Conservation (phyloP, 1,140 invertebrate species). For the Dendrolimus kikuchii region DNA sequence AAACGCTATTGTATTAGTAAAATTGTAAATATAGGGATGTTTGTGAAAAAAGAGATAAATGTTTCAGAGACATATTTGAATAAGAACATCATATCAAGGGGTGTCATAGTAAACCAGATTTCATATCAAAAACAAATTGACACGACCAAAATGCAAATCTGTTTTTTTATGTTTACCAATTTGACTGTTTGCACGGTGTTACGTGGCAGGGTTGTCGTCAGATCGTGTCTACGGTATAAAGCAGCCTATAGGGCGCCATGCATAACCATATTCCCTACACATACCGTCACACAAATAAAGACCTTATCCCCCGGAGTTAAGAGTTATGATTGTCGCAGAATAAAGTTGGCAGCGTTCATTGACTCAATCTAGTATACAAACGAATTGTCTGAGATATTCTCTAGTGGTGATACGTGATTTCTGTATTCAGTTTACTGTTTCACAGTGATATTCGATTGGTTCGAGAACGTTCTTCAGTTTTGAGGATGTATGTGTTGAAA, state of each 20-base stretch:
- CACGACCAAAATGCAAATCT: too few relatives aligned
- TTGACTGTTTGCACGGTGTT: slow-evolving; percentile 13
- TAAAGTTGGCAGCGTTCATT: slow-evolving; percentile 9
- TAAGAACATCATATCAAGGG: too few relatives aligned
- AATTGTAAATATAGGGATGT: too few relatives aligned
- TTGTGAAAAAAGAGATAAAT: too few relatives aligned
- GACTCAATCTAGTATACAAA: slow-evolving; percentile 21
- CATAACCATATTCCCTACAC: not conserved
- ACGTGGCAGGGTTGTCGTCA: slow-evolving; percentile 8
- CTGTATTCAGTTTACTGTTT: slow-evolving; percentile 4
- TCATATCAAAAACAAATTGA: too few relatives aligned
- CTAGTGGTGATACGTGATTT: slow-evolving; percentile 7
- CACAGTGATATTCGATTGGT: too few relatives aligned
- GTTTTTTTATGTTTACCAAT: slow-evolving; percentile 1
- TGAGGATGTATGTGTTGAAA: too few relatives aligned
- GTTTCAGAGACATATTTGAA: too few relatives aligned
- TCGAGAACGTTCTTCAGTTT: too few relatives aligned
- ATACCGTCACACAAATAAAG: not conserved
- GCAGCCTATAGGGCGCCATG: slow-evolving; percentile 20
- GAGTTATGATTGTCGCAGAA: not conserved
- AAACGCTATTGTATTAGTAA: too few relatives aligned
- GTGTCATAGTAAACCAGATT: too few relatives aligned
- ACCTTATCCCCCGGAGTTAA: not conserved
- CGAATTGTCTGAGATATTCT: slow-evolving; percentile 16
- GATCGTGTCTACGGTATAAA: slow-evolving; percentile 11